These are phyloP conservation scores for Nemotelus nigrinus DNA, from an alignment of 2,888 invertebrate species.

Conservation along the genomic window DNA sequence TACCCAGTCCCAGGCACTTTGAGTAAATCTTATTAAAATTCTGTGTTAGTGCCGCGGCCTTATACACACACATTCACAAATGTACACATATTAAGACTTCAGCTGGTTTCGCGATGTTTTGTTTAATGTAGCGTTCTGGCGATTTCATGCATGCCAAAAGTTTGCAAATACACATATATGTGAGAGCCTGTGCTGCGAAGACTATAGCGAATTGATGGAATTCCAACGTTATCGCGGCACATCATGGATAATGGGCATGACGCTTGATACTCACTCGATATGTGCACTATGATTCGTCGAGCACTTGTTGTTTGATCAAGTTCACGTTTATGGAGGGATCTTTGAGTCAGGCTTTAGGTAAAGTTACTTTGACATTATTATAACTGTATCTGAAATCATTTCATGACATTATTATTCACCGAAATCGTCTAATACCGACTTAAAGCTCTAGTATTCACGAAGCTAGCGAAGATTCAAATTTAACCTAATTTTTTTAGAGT, in stretches of 20 bases:
- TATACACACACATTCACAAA: neutral
- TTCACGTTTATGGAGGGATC: no score
- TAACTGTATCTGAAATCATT: no score
- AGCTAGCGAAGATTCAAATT: no score
- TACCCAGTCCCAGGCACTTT: neutral
- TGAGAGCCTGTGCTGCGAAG: no score
- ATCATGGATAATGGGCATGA: slow-evolving; percentile 27
- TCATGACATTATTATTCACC: no score
- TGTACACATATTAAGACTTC: neutral
- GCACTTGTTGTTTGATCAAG: no score
- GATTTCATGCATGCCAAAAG: neutral
- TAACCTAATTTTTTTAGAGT: no score
- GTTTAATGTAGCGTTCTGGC: neutral
- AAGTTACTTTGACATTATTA: no score
- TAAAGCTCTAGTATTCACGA: no score
- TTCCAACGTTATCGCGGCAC: slow-evolving; percentile 30
- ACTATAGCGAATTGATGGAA: slow-evolving; percentile 22
- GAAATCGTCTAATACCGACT: no score
- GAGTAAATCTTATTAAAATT: slow-evolving; percentile 34
- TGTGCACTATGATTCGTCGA: no score
- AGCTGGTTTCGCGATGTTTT: neutral
- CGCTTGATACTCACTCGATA: neutral
- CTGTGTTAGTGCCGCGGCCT: neutral
- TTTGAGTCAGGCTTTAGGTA: no score
- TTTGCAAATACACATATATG: neutral